Base-by-base conservation (phyloP, 2,113 vertebrate genomes). In the Rynchops niger region DNA sequence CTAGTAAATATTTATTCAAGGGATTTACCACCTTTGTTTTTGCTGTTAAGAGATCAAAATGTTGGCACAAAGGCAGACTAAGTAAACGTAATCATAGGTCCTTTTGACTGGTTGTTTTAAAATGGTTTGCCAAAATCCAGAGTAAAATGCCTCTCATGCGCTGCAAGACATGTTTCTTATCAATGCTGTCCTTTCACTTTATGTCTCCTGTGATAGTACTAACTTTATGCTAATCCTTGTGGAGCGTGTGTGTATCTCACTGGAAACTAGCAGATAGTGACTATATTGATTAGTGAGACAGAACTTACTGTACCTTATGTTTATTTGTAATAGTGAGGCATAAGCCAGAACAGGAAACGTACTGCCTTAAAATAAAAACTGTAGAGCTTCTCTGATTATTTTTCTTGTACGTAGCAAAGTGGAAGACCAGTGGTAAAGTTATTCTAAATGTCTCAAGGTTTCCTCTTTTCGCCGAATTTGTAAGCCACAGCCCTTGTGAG, bases 381-480 rank as follows among this genome's bases (percentile, higher is more conserved):
- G 2, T 15, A 55, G 63, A 61, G 45, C 52, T 77, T 59, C 49
- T 88, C 42, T 74, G 52, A 8, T 94, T 84, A 23, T 76, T 71
- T 86, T 59, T 50, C 36, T 62, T 77, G 8, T 47, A 42, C 45
- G 32, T 9, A 52, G 43, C 14, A 61, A 53, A 74, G 25, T 25
- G 66, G 62, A 85, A 65, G 42, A 55, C 13, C 29, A 9, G 36
- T 34, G 20, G 32, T 38, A 36, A 78, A 92, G 72, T 82, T 91
- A 73, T 21, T 61, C 22, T 61, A 20, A 73, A 40, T 17, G 16
- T 65, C 20, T 88, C 50, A 73, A 42, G 34, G 55, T 92, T 97
- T 97, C 69, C 36, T 93, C 91, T 95, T 95, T 90, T 83, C 59
- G 14, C 53, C 71, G 61, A 78, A 74, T 88, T 30, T 78, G 23